phyloP scores from a whole-genome alignment of 2,888 invertebrate genomes.

The Ischnura elegans region DNA sequence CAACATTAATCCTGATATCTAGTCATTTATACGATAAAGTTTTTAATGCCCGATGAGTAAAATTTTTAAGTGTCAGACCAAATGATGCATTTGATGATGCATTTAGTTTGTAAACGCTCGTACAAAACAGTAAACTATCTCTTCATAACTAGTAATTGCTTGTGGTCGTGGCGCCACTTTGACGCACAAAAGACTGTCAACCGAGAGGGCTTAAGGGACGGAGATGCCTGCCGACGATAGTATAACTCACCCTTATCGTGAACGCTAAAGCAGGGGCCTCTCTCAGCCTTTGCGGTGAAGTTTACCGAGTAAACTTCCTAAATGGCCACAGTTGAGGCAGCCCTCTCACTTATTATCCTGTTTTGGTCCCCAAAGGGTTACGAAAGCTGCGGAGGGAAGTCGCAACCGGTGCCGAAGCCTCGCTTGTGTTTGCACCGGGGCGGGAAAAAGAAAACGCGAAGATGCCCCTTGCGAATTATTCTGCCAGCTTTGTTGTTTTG shows the following conservation, averaged over 20 bases:
- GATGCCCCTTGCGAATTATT: neutral
- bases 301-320: neutral
- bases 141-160: too few species aligned
- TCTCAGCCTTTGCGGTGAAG: neutral
- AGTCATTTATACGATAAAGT: too few species aligned
- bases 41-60: too few species aligned
- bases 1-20: too few species aligned
- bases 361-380: conserved; percentile 3
- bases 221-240: too few species aligned
- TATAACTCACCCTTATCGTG: neutral
- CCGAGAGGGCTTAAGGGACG: too few species aligned
- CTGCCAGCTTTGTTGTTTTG: neutral
- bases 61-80: too few species aligned
- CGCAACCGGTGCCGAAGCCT: neutral
- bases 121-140: too few species aligned
- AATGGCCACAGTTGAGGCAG: neutral
- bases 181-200: too few species aligned
- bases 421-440: neutral
- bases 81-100: too few species aligned
- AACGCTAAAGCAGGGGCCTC: neutral
- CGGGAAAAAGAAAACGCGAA: neutral
- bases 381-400: neutral
- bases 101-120: too few species aligned
- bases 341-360: neutral
- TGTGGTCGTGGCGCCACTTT: too few species aligned